Evolutionary conservation across 64 coral and sea anemone species (phyloP).

Genomic region (Porites lutea): DNA sequence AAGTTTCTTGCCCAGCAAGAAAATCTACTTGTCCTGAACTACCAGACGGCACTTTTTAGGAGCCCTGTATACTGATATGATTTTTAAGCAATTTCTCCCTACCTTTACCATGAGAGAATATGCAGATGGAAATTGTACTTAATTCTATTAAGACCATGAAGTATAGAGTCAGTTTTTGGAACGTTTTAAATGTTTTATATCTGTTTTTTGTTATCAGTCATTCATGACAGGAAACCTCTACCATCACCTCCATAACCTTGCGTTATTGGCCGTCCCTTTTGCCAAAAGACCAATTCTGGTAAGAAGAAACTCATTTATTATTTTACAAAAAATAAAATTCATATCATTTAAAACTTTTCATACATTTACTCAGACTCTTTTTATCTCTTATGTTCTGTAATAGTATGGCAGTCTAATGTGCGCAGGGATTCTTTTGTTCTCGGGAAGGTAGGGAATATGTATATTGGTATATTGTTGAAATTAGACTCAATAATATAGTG

Average conservation of each 20-base stretch:
- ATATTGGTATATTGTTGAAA: no score
- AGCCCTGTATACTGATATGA: no score
- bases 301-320: constrained; percentile 1
- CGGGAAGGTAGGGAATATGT: constrained; percentile 43
- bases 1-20: no score
- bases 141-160: no score
- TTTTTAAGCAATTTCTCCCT: no score
- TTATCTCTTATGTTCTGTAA: not conserved
- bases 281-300: constrained; percentile 80
- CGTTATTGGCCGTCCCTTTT: constrained; percentile 74
- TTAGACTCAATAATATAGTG: no score
- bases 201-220: constrained; percentile 38
- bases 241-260: constrained; percentile 76
- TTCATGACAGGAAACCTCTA: constrained; percentile 74
- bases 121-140: no score
- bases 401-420: constrained; percentile 70
- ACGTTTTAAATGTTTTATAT: not conserved
- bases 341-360: not conserved
- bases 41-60: no score
- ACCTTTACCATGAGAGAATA: not conserved
- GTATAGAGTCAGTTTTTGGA: no score
- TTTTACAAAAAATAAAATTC: no score
- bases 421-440: constrained; percentile 73
- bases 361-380: not conserved
- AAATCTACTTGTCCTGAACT: no score